phyloP scores from a whole-genome alignment of 2,113 vertebrate species.

The Fregetta grallaria region DNA sequence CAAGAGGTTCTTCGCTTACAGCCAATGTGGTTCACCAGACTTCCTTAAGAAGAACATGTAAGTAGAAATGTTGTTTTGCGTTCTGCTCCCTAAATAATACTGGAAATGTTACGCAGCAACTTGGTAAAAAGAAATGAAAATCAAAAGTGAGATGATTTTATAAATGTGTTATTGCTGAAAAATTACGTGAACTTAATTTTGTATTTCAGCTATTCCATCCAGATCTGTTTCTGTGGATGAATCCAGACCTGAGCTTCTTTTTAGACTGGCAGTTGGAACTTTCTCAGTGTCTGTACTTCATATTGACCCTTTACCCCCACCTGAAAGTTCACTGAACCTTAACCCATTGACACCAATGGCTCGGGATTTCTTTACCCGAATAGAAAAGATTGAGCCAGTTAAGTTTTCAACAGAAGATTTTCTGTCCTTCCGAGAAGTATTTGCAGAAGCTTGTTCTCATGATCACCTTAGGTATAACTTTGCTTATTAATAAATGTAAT shows the following conservation, averaged over 20 bases:
- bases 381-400: constrained; percentile 80
- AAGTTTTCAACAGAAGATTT: constrained; percentile 81
- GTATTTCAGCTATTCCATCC: constrained; percentile 85
- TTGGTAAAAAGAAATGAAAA: constrained; percentile 21
- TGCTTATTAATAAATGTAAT: constrained; percentile 27
- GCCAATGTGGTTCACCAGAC: constrained; percentile 75
- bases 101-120: background rate
- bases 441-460: constrained; percentile 92
- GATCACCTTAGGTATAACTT: constrained; percentile 91
- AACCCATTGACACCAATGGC: constrained; percentile 89
- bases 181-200: constrained; percentile 58
- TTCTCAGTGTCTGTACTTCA: constrained; percentile 92
- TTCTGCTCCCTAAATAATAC: background rate
- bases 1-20: constrained; percentile 68
- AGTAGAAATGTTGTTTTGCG: constrained; percentile 41
- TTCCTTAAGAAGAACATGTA: constrained; percentile 83
- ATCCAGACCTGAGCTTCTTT: constrained; percentile 91
- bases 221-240: constrained; percentile 90
- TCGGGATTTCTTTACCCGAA: constrained; percentile 85
- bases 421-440: constrained; percentile 81
- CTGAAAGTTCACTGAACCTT: constrained; percentile 80
- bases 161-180: constrained; percentile 33
- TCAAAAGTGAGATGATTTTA: constrained; percentile 25
- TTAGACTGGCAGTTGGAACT: constrained; percentile 83
- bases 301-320: constrained; percentile 92